Conservation (phyloP, 2,113 vertebrate species). For the Neodontobutis hainanensis region DNA sequence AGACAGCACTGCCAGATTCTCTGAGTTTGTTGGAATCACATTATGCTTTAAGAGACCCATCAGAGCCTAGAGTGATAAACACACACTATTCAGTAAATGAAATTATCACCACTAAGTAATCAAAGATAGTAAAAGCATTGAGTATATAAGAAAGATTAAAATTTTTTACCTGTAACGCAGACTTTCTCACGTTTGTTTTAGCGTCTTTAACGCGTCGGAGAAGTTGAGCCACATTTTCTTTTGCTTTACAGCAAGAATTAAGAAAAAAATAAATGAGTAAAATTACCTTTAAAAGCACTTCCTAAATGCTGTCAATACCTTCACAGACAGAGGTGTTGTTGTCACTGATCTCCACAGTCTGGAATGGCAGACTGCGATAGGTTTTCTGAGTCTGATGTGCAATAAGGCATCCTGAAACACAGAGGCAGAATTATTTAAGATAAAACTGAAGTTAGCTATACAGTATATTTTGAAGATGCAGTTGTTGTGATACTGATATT, state of each 20-base stretch:
- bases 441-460: background rate
- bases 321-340: conserved; percentile 35
- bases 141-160: too few relatives aligned
- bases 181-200: conserved; percentile 89
- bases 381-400: conserved; percentile 54
- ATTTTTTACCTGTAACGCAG: conserved; percentile 88
- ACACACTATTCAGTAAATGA: background rate
- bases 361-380: conserved; percentile 72
- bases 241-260: conserved; percentile 69
- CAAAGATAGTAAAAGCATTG: too few relatives aligned
- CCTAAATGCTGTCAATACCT: conserved; percentile 68
- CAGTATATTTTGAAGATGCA: too few relatives aligned
- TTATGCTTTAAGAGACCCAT: conserved; percentile 84
- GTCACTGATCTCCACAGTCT: conserved; percentile 72
- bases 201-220: conserved; percentile 80
- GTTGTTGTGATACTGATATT: too few relatives aligned
- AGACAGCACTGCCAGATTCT: conserved; percentile 81
- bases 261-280: background rate
- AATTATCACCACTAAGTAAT: too few relatives aligned
- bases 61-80: conserved; percentile 78
- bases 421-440: background rate
- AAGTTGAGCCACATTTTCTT: conserved; percentile 81
- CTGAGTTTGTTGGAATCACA: conserved; percentile 66
- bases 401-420: conserved; percentile 40
- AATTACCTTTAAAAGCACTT: background rate